Evolutionary conservation across 2,888 invertebrate species (phyloP).

Genomic region (Calameuta filiformis): DNA sequence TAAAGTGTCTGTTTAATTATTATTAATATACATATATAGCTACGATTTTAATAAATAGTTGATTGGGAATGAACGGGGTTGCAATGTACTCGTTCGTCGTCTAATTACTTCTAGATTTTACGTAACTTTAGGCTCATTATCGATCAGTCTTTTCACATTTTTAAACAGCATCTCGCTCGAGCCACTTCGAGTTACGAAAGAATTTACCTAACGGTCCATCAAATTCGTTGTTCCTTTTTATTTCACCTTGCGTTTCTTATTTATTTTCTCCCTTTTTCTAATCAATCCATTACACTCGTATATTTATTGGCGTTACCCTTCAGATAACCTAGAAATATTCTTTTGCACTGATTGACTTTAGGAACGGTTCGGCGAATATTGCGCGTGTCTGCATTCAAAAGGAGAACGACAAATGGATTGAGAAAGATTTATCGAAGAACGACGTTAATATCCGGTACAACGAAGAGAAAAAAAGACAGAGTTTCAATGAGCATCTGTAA

Average conservation of each 20-base stretch:
- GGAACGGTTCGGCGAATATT: neutral
- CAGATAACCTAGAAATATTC: neutral
- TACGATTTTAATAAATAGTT: neutral
- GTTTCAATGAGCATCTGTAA: neutral
- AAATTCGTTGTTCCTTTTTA: neutral
- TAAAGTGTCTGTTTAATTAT: neutral
- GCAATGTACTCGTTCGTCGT: neutral
- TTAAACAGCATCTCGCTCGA: conserved; percentile 10
- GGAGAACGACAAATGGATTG: neutral
- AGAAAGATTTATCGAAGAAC: neutral
- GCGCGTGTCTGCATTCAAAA: neutral
- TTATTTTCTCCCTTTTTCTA: neutral
- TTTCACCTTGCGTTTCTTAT: neutral
- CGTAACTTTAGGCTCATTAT: conserved; percentile 33
- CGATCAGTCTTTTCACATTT: conserved; percentile 47
- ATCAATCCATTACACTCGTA: neutral
- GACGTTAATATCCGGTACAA: neutral
- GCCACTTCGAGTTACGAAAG: neutral
- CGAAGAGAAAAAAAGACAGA: neutral
- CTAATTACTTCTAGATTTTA: neutral
- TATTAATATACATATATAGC: neutral
- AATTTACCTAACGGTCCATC: neutral
- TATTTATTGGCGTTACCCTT: neutral
- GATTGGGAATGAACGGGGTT: neutral
- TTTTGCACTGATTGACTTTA: neutral